phyloP scores from a whole-genome alignment of 1,140 invertebrate species.

The Pogonomyrmex californicus region DNA sequence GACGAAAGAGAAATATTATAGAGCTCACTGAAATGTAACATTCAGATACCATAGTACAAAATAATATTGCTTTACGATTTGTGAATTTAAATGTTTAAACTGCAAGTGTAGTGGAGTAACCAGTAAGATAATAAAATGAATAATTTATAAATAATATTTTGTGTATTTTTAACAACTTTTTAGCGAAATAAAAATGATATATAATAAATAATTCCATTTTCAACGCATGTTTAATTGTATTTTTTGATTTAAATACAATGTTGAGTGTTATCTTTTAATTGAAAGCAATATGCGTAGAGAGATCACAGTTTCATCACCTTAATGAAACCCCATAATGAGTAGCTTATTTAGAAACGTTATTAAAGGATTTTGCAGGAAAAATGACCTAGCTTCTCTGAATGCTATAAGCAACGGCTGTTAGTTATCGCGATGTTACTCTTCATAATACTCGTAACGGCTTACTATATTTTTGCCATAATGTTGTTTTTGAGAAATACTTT shows the following conservation, averaged over 20 bases:
- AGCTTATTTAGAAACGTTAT: slow-evolving; percentile 21
- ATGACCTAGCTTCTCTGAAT: background rate
- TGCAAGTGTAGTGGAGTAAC: background rate
- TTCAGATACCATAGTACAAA: background rate
- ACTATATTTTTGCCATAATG: background rate
- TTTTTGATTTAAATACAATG: background rate
- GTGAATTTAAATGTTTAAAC: background rate
- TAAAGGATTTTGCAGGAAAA: slow-evolving; percentile 38
- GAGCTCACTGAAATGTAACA: background rate
- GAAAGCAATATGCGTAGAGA: background rate
- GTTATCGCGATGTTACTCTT: slow-evolving; percentile 20
- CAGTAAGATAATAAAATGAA: background rate
- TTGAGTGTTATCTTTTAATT: slow-evolving; percentile 6
- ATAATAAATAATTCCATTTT: background rate
- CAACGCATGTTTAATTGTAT: background rate
- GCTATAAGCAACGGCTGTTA: slow-evolving; percentile 31
- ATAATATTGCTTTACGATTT: slow-evolving; percentile 13
- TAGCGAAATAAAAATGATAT: background rate
- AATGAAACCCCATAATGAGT: slow-evolving; percentile 34
- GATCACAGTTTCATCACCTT: background rate
- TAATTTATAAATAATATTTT: slow-evolving; percentile 12
- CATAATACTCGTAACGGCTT: slow-evolving; percentile 2
- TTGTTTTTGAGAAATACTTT: background rate
- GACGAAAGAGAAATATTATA: background rate
- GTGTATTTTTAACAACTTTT: background rate